Evolutionary conservation across 2,888 invertebrate species (phyloP).

Genomic region (Pseudeuparius sepicola): DNA sequence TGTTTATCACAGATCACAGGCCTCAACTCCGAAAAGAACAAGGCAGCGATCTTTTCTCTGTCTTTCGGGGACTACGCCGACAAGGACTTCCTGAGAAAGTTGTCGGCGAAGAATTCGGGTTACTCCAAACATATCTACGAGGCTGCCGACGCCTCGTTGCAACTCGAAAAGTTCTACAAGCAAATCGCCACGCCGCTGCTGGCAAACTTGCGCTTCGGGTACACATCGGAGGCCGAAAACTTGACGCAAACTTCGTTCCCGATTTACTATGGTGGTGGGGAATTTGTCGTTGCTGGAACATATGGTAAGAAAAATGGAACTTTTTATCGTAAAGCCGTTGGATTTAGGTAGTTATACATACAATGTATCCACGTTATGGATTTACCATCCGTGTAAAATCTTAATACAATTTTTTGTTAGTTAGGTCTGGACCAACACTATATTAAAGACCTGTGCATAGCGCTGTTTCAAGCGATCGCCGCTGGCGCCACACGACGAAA

Average conservation of each 20-base stretch:
- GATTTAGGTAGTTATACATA: too few relatives aligned
- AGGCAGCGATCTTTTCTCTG: constrained; percentile 49
- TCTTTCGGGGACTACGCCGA: constrained; percentile 65
- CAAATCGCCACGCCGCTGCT: constrained; percentile 60
- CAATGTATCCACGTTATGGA: too few relatives aligned
- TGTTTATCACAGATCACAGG: too few relatives aligned
- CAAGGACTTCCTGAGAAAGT: constrained; percentile 52
- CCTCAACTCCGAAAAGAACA: constrained; percentile 41
- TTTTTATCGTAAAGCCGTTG: too few relatives aligned
- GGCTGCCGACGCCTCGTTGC: constrained; percentile 55
- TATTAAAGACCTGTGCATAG: too few relatives aligned
- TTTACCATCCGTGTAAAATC: too few relatives aligned
- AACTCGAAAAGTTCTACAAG: constrained; percentile 55
- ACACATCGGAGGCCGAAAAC: constrained; percentile 46
- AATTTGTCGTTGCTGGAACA: not conserved
- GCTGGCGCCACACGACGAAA: too few relatives aligned
- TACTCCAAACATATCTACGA: constrained; percentile 63
- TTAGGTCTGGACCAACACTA: too few relatives aligned
- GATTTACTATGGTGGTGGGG: constrained; percentile 47
- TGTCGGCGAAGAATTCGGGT: constrained; percentile 56
- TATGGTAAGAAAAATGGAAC: not conserved
- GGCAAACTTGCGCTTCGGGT: constrained; percentile 53
- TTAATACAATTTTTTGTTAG: too few relatives aligned
- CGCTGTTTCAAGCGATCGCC: too few relatives aligned
- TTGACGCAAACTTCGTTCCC: constrained; percentile 48